Base-by-base conservation (phyloP, 2,797 vertebrate species). In the Kryptopterus vitreolus region DNA sequence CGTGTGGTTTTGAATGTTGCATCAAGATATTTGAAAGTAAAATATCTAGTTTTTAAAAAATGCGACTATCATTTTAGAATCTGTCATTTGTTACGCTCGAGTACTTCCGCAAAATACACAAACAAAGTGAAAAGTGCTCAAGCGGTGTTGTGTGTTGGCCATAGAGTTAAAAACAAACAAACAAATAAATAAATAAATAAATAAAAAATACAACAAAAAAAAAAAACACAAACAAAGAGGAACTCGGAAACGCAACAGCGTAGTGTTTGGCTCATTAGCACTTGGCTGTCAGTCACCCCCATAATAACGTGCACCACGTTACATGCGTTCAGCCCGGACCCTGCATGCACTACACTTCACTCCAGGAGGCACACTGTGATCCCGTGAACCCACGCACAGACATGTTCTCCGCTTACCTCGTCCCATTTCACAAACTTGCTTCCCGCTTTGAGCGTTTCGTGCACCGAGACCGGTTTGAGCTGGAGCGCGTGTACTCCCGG, bases 361-460 rank as follows among this genome's bases (percentile, higher is more conserved):
- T 20, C 20, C 48, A 53, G 48, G 16, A 29, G 22, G 15, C 1
- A 33, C 3, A 26, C 57, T 0, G 12, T 4, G 3, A 20, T 52
- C 46, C 16, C 50, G 2, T 4, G 3, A 20, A 71, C 46, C 16
- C 50, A 7, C 4, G 53, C 8, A 72, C 48, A 57, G 10, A 53
- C 26, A 72, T 8, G 11, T 1, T 20, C 38, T 52, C 50, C 20
- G 55, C 93, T 96, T 90, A 97, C 96, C 96, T 97, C 96, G 83
- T 98, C 96, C 96, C 96, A 98, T 85, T 96, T 96, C 91, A 97
- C 91, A 91, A 98, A 98, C 85, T 98, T 98, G 86, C 94, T 95
- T 38, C 96, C 96, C 68, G 87, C 92, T 82, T 93, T 92, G 24
- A 98, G 92, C 35, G 83, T 88, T 33, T 96, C 94, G 72, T 93